phyloP scores from a whole-genome alignment of 2,797 vertebrate genomes.

The Silurus aristotelis region DNA sequence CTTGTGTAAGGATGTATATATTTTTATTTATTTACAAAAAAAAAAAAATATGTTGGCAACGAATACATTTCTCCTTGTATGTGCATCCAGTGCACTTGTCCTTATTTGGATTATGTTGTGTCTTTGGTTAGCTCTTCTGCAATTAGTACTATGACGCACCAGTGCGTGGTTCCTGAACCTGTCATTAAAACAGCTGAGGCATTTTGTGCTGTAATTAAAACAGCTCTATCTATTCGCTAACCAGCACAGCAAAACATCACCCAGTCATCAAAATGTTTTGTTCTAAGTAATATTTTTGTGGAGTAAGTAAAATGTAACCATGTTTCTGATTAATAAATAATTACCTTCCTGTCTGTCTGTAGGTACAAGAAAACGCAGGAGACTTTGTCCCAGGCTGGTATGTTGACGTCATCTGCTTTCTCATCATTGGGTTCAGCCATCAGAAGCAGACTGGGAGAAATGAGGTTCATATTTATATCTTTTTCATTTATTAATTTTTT shows the following conservation, averaged over 20 bases:
- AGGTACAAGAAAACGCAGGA: constrained; percentile 94
- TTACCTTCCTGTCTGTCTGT: constrained; percentile 25
- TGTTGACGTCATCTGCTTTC: constrained; percentile 87
- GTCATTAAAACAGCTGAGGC: neutral
- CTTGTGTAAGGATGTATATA: neutral
- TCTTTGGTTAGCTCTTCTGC: neutral
- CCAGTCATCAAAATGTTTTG: neutral
- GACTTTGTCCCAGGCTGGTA: constrained; percentile 87
- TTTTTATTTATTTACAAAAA: neutral
- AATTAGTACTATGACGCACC: neutral
- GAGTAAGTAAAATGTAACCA: neutral
- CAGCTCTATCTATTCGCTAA: neutral
- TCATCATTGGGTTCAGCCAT: constrained; percentile 84
- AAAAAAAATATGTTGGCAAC: neutral
- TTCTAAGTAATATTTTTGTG: neutral
- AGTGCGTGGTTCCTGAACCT: neutral
- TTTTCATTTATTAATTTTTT: neutral
- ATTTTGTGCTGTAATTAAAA: neutral
- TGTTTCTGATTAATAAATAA: neutral
- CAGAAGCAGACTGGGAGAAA: constrained; percentile 87
- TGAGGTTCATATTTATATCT: constrained; percentile 80
- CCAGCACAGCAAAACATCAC: neutral
- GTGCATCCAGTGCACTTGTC: neutral
- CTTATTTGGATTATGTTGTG: neutral
- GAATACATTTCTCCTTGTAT: neutral